These are phyloP conservation scores for Phengaris arion DNA, from an alignment of 2,888 invertebrate genomes.

Conservation along the genomic window DNA sequence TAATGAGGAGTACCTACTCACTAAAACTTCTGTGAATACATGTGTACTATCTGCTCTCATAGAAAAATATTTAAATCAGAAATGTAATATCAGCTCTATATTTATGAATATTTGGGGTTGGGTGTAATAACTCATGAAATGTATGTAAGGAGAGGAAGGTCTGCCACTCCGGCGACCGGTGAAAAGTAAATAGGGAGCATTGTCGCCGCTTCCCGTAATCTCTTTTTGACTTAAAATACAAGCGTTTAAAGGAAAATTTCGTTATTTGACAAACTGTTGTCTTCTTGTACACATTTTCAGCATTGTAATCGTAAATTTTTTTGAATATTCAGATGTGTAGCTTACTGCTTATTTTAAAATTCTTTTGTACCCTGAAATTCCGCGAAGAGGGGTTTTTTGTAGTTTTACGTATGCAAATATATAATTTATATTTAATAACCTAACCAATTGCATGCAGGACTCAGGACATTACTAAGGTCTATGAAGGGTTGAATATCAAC, in stretches of 20 bases:
- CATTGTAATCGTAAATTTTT: not conserved
- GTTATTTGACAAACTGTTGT: conserved; percentile 3
- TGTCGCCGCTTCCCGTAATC: conserved; percentile 61
- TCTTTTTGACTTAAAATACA: conserved; percentile 60
- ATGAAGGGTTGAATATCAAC: no score
- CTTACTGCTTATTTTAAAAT: no score
- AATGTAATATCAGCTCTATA: conserved; percentile 44
- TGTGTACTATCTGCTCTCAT: no score
- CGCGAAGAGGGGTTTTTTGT: no score
- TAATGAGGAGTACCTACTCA: no score
- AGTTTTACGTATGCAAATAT: no score
- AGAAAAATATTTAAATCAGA: not conserved
- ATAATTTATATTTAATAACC: no score
- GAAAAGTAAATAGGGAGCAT: conserved; percentile 59
- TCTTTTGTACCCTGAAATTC: no score
- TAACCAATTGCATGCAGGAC: no score
- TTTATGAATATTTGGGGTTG: conserved; percentile 50
- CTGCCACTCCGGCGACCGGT: conserved; percentile 57
- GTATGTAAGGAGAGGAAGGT: conserved; percentile 71
- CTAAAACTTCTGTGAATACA: no score
- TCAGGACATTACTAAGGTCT: no score
- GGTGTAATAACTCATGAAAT: conserved; percentile 79
- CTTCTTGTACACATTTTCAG: not conserved
- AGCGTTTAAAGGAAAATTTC: conserved; percentile 18
- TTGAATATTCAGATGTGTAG: not conserved